phyloP scores from a whole-genome alignment of 2,797 vertebrate genomes.

The Pangasius macronema region DNA sequence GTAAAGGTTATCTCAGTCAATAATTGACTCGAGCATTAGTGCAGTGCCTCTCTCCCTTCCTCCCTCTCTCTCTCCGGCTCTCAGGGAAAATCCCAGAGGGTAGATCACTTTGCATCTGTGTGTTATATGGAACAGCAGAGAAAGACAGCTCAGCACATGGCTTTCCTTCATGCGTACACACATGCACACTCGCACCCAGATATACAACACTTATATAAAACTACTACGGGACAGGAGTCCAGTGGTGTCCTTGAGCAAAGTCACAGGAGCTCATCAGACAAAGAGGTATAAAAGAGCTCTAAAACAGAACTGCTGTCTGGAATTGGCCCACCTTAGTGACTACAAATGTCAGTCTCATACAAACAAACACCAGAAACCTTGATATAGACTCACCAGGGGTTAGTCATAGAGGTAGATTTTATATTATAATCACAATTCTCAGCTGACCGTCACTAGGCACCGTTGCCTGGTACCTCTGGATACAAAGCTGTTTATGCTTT shows the following conservation, averaged over 20 bases:
- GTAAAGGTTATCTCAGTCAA: constrained; percentile 49
- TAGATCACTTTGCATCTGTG: constrained; percentile 48
- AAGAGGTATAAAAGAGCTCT: neutral
- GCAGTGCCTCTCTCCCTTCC: constrained; percentile 24
- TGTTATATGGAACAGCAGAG: constrained; percentile 30
- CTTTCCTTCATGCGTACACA: constrained; percentile 17
- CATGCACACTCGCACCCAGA: neutral
- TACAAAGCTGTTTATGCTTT: constrained; percentile 48
- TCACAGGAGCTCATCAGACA: constrained; percentile 4
- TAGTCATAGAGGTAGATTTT: constrained; percentile 18
- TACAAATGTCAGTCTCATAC: neutral
- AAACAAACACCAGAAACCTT: neutral
- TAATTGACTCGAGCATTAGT: constrained; percentile 43
- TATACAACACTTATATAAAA: neutral
- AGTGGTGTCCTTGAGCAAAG: constrained; percentile 26
- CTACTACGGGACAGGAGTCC: neutral
- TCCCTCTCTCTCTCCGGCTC: neutral
- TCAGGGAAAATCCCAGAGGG: constrained; percentile 34
- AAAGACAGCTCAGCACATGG: constrained; percentile 18
- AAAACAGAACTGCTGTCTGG: constrained; percentile 3
- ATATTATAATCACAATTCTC: constrained; percentile 43
- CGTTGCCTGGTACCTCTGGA: constrained; percentile 45
- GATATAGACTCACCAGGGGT: neutral
- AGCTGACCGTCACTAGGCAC: constrained; percentile 51
- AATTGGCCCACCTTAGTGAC: neutral